phyloP scores from a whole-genome alignment of 2,888 invertebrate species.

The Spodoptera exigua region DNA sequence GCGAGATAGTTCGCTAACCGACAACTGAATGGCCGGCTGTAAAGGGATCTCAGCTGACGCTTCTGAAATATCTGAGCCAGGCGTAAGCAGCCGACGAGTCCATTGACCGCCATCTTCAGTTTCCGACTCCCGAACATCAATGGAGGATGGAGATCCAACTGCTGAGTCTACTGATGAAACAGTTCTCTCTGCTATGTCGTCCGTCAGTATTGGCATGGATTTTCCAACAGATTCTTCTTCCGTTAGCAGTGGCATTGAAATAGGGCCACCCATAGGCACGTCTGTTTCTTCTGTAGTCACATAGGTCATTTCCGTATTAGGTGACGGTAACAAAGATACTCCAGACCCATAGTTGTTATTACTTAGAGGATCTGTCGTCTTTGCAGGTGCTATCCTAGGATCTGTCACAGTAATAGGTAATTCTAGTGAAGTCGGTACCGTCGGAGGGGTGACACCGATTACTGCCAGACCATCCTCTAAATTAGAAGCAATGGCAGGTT shows the following conservation, averaged over 20 bases:
- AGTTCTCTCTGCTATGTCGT: constrained; percentile 73
- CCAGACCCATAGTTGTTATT: constrained; percentile 71
- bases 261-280: constrained; percentile 74
- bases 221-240: constrained; percentile 82
- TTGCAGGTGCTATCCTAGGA: constrained; percentile 91
- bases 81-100: constrained; percentile 77
- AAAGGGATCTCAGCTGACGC: constrained; percentile 81
- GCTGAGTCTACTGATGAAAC: constrained; percentile 73
- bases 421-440: constrained; percentile 92
- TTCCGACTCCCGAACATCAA: constrained; percentile 73
- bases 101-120: constrained; percentile 72
- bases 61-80: constrained; percentile 79
- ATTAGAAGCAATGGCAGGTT: constrained; percentile 73
- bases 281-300: constrained; percentile 74
- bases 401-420: constrained; percentile 94
- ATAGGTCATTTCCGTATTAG: constrained; percentile 78
- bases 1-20: constrained; percentile 74
- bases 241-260: constrained; percentile 90
- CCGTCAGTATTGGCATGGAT: constrained; percentile 85
- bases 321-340: constrained; percentile 69
- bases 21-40: constrained; percentile 80
- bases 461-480: constrained; percentile 89
- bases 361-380: constrained; percentile 80
- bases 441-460: constrained; percentile 88
- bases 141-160: constrained; percentile 70